These are phyloP conservation scores for Druceiella hillmani DNA, from an alignment of 2,888 invertebrate genomes.

Conservation along the genomic window DNA sequence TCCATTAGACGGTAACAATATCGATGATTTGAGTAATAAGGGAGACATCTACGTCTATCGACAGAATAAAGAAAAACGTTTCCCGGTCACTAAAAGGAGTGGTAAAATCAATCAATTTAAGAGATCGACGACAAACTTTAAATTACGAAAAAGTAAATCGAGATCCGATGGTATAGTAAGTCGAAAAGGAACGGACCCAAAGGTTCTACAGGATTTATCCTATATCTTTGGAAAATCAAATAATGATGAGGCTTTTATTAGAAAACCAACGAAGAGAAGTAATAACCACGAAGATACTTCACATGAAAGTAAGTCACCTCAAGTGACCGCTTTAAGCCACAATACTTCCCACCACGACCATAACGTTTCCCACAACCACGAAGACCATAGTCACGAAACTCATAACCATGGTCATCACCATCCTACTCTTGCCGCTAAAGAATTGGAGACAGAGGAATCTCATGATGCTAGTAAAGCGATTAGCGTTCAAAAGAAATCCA, in stretches of 20 bases:
- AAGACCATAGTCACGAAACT: conserved; percentile 35
- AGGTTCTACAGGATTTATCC: conserved; percentile 62
- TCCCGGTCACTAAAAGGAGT: conserved; percentile 63
- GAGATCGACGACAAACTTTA: conserved; percentile 34
- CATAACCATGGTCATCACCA: too few species aligned
- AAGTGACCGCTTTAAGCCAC: conserved; percentile 30
- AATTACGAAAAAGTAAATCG: too few species aligned
- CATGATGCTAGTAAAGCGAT: conserved; percentile 36
- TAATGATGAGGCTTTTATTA: conserved; percentile 35
- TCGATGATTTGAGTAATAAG: conserved; percentile 35
- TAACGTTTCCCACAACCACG: conserved; percentile 22
- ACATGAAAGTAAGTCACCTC: conserved; percentile 42
- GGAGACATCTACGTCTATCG: conserved; percentile 43
- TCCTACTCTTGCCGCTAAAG: too few species aligned
- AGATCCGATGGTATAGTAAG: conserved; percentile 26
- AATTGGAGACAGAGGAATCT: too few species aligned
- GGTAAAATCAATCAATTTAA: conserved; percentile 41
- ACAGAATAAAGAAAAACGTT: conserved; percentile 49
- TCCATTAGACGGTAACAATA: conserved; percentile 41
- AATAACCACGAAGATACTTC: conserved; percentile 35
- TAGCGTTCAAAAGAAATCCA: conserved; percentile 69
- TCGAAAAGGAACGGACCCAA: conserved; percentile 60
- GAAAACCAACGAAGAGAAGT: conserved; percentile 52
- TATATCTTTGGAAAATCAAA: conserved; percentile 55
- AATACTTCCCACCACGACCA: conserved; percentile 32